These are phyloP conservation scores for Brachypteracias leptosomus DNA, from an alignment of 2,113 vertebrate genomes.

Conservation along the genomic window DNA sequence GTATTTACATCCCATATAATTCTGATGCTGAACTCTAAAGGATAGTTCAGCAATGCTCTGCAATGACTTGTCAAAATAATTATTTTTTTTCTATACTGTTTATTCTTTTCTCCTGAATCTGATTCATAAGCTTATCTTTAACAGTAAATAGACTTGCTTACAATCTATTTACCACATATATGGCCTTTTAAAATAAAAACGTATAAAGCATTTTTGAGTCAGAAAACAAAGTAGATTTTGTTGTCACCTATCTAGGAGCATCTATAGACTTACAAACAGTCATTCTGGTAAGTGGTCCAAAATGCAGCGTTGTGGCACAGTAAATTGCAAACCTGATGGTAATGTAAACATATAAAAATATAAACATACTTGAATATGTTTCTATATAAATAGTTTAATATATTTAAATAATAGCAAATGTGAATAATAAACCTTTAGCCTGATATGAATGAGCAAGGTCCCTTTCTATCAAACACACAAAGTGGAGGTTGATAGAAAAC, in stretches of 20 bases:
- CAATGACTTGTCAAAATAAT: not conserved
- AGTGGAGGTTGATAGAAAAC: not conserved
- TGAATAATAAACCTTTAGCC: not conserved
- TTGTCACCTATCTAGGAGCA: not conserved
- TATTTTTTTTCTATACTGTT: not conserved
- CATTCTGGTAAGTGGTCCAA: not conserved
- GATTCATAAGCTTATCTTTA: not conserved
- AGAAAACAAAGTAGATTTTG: not conserved
- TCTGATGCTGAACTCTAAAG: not conserved
- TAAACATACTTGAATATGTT: not conserved
- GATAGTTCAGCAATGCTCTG: not conserved
- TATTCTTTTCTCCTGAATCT: not conserved
- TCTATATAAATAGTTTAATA: not conserved
- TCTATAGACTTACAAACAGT: not conserved
- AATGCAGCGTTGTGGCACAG: not conserved
- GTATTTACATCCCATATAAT: not conserved
- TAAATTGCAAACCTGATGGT: not conserved
- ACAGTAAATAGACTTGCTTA: not conserved
- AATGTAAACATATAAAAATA: not conserved
- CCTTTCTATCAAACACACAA: not conserved
- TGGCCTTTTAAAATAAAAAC: not conserved
- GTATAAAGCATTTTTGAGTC: not conserved
- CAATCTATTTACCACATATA: not conserved
- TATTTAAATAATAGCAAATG: not conserved
- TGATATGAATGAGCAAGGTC: not conserved